These are phyloP conservation scores for Plebejus argus DNA, from an alignment of 2,888 invertebrate genomes.

Conservation along the genomic window DNA sequence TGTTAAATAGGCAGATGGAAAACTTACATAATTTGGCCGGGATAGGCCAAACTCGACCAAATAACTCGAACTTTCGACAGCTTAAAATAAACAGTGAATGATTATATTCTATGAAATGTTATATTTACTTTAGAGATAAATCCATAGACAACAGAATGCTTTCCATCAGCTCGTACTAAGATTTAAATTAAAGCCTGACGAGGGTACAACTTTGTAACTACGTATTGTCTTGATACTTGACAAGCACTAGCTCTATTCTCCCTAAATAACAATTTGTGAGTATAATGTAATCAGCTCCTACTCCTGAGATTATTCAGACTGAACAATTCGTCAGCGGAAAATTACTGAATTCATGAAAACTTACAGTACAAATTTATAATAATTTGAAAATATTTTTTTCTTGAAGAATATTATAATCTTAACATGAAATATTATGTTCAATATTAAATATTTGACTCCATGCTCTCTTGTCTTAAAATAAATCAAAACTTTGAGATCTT, in stretches of 20 bases:
- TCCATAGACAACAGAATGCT: background rate
- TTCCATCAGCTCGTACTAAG: background rate
- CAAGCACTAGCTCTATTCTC: background rate
- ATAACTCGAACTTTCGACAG: too few relatives aligned
- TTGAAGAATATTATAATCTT: too few relatives aligned
- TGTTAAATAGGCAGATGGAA: too few relatives aligned
- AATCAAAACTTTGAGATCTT: too few relatives aligned
- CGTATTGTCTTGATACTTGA: background rate
- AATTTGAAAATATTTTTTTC: too few relatives aligned
- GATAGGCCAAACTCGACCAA: too few relatives aligned
- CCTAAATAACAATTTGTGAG: constrained; percentile 12
- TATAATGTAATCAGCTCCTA: constrained; percentile 19
- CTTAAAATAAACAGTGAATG: background rate
- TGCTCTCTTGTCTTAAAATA: too few relatives aligned
- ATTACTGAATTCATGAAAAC: background rate
- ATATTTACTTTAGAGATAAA: background rate
- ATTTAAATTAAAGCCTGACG: background rate
- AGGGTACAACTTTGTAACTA: constrained; percentile 7
- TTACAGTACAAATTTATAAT: background rate
- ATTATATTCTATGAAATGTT: background rate
- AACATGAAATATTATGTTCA: too few relatives aligned
- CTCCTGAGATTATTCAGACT: background rate
- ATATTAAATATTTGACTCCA: too few relatives aligned
- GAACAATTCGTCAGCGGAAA: background rate
- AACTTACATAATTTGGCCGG: too few relatives aligned